Evolutionary conservation across 2,797 vertebrate species (phyloP), one percentile per base, ranked within the genome.

Genomic region (Tangara arthus): DNA sequence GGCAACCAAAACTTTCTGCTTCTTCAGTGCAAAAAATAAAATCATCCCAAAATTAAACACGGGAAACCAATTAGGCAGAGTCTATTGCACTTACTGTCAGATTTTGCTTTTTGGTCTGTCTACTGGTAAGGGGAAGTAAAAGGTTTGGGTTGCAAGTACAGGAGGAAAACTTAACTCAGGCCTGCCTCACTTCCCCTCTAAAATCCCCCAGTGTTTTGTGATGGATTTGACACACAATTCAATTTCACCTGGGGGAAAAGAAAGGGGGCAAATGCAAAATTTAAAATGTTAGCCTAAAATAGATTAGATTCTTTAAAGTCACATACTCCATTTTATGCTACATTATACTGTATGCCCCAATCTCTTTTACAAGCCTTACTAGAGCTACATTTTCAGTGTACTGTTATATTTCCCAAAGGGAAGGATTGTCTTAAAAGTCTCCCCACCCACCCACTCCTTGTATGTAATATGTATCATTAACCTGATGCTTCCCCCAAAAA

Each of bases 291-390:
- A 95, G 82, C 73, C 52, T 90, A 93, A 96, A 96, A 96, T 92
- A 93, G 87, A 96, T 89, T 65, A 27, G 77, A 91, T 94, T 84
- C 89, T 91, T 96, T 95, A 91, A 97, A 96, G 93, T 68, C 93
- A 82, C 82, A 90, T 86, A 69, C 72, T 94, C 94, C 73, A 96
- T 96, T 97, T 97, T 95, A 88, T 96, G 95, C 96, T 96, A 93
- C 95, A 96, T 95, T 97, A 89, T 96, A 95, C 95, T 96, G 93
- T 96, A 95, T 96, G 96, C 93, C 87, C 94, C 91, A 96, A 37
- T 97, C 95, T 96, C 94, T 71, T 96, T 96, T 95, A 93, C 75
- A 94, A 95, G 93, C 82, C 72, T 93, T 82, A 37, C 82, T 39
- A 92, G 72, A 93, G 37, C 78, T 49, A 69, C 60, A 47, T 84